Evolutionary conservation across 2,113 vertebrate genomes (phyloP).

Genomic region (Nipponia nippon): DNA sequence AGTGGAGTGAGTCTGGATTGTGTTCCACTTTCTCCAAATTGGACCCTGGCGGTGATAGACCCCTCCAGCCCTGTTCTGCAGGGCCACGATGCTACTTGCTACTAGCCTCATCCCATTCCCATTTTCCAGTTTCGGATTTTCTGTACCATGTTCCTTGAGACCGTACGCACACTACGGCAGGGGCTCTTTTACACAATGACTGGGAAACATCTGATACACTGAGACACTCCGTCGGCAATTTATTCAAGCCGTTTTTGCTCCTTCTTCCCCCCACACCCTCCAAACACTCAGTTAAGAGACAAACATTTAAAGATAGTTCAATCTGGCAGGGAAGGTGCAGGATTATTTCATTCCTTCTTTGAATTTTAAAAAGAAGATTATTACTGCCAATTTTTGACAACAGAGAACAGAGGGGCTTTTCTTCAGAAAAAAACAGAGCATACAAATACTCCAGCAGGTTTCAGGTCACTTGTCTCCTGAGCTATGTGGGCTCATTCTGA

Average conservation of each 20-base stretch:
- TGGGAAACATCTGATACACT: neutral
- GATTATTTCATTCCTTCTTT: neutral
- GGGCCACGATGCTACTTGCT: neutral
- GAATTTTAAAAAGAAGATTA: neutral
- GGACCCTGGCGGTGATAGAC: neutral
- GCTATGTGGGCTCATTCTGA: neutral
- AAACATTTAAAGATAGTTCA: neutral
- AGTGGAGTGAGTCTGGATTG: neutral
- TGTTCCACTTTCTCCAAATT: neutral
- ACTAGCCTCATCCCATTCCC: neutral
- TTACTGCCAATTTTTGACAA: neutral
- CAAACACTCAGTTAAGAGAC: neutral
- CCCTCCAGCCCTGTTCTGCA: neutral
- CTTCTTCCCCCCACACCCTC: neutral
- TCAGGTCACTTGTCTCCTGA: neutral
- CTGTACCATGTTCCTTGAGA: neutral
- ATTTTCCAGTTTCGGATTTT: neutral
- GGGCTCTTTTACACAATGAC: neutral
- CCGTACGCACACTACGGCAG: neutral
- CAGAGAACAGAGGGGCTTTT: neutral
- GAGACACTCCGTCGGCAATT: neutral
- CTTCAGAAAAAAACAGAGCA: neutral
- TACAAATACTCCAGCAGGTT: neutral
- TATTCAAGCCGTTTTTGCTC: neutral
- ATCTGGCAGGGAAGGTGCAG: neutral